phyloP scores from a whole-genome alignment of 2,113 vertebrate species.

The Scatophagus argus region DNA sequence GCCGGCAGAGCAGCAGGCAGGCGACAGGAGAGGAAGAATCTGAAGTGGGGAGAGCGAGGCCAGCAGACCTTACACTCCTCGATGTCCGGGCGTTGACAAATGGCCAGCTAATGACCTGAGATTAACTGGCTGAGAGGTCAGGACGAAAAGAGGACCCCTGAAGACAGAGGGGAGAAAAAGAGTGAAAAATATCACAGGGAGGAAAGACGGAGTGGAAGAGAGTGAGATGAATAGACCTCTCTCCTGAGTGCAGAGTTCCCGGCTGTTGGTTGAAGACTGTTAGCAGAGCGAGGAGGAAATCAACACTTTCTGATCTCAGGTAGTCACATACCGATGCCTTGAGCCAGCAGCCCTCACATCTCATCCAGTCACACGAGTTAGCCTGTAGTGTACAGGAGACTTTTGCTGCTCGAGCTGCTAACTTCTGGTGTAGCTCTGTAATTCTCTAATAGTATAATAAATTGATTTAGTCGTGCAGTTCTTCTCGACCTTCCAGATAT shows the following conservation, averaged over 20 bases:
- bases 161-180: constrained; percentile 26
- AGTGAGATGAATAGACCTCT: constrained; percentile 57
- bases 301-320: no score
- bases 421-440: no score
- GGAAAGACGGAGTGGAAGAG: constrained; percentile 40
- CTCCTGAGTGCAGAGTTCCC: constrained; percentile 25
- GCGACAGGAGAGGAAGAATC: constrained; percentile 14
- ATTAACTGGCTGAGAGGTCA: constrained; percentile 74
- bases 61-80: constrained; percentile 42
- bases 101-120: constrained; percentile 72
- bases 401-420: no score
- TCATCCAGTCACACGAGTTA: no score
- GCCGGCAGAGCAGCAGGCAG: constrained; percentile 30
- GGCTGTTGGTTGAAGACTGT: constrained; percentile 33
- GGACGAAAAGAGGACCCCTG: constrained; percentile 35
- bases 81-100: constrained; percentile 65
- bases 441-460: no score
- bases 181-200: constrained; percentile 20
- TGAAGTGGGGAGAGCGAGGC: constrained; percentile 47
- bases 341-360: no score
- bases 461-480: no score
- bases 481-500: no score
- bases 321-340: no score
- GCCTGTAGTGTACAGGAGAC: no score
- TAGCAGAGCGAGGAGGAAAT: constrained; percentile 25